Base-by-base conservation (phyloP, 2,888 invertebrate genomes). In the Endotricha flammealis region DNA sequence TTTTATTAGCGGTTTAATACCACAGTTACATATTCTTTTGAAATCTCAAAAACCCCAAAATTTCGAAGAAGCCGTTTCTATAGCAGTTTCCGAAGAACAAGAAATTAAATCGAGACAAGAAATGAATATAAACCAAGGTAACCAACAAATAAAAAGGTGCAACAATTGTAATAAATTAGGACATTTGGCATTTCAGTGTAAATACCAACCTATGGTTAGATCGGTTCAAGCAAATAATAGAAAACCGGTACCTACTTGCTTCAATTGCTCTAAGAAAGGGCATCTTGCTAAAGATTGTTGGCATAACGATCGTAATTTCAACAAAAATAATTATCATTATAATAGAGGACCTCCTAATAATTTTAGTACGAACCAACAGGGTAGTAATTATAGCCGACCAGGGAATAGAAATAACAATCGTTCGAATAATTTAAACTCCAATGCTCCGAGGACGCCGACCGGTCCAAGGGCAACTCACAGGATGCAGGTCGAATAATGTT, bases 1-100 rank as follows among this genome's bases (percentile, higher is more conserved):
- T 11, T 59, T 57, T 30, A 32, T 56, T 2, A 46, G 39, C 30
- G 54, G 53, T 3, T 33, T 58, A 28, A 32, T 42, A 12, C 46
- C 38, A 34, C 51, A 57, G 24, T 31, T 58, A 3, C 32, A 42
- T 3, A 37, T 56, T 38, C 38, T 55, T 25, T 46, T 57, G n/a
- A 56, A 55, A 42, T 46, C 55, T 6, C 53, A 53, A 44, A 50
- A 32, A 38, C 51, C 48, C 6, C 29, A 28, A 5, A 36, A 36
- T 2, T 32, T 58, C 11, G 50, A 51, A 36, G 50, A 16, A 16
- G 16, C 16, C 3, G 16, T 16, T 4, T 16, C 6, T 4, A 16
- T 16, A 16, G 16, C 16, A 3, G 6, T 16, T 6, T 16, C 16
- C 6, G 16, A 16, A 16, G 16, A 16, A 16, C 16, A 16, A 16